Base-by-base conservation (phyloP, 2,888 invertebrate species). In the Monochamus alternatus region DNA sequence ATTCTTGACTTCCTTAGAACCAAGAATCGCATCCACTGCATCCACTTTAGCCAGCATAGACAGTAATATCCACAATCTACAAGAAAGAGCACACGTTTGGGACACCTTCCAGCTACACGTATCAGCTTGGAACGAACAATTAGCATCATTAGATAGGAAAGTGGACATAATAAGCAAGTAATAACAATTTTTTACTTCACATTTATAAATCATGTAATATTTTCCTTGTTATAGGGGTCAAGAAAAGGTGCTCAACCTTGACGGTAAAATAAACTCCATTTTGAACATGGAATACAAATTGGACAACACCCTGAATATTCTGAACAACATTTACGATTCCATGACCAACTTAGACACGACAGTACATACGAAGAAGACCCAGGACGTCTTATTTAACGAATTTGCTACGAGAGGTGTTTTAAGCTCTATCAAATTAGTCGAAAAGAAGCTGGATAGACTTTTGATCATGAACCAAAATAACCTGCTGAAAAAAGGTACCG, bases 41-140 rank as follows among this genome's bases (percentile, higher is more conserved):
- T 86, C 87, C 9, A 85, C 87, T 3, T 81, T 91, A 4, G 85
- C 87, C 3, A 87, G 85, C 74, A 86, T 91, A 58, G 90, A 91
- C 81, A 88, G 85, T 76, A 90, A 90, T 73, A 85, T 91, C 38
- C 89, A 90, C 78, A 87, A 87, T 77, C 84, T 91, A 32, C 90
- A 88, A 81, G 90, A 91, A 80, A 88, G 90, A 67, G 89, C 91
- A 0, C 90, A 90, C 76, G 89, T 89, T 3, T 91, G 91, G 91
- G 90, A 90, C 70, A 90, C 90, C 43, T 90, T 91, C 81, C 90
- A 90, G 77, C 89, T 90, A 78, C 91, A 91, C 80, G 89, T 91
- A 58, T 87, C 90, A 14, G 89, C 91, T 0, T 91, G 91, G 91
- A 91, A 90, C 75, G 90, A 91, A 55, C 90, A 90, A 79, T 88